Conservation (phyloP, 2,797 vertebrate species). For the Bufotes viridis region DNA sequence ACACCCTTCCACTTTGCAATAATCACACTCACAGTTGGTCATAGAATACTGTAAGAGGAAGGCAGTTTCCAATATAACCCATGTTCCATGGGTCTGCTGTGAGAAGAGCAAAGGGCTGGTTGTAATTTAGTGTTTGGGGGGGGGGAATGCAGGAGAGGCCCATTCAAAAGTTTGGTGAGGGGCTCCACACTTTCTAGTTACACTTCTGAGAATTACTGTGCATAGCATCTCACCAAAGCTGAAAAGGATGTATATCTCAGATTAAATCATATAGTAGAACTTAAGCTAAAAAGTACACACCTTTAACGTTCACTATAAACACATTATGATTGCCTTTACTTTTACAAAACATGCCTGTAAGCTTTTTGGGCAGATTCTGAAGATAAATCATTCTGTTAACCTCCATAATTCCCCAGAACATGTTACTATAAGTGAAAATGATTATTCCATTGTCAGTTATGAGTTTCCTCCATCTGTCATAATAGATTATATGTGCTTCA, state of each 20-base stretch:
- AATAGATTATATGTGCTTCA: constrained; percentile 50
- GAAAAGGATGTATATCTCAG: background rate
- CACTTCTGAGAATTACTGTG: too few relatives aligned
- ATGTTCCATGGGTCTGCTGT: too few relatives aligned
- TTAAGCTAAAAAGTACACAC: background rate
- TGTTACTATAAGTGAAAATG: constrained; percentile 52
- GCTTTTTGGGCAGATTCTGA: background rate
- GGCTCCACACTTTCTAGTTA: too few relatives aligned
- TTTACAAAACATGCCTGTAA: constrained; percentile 17
- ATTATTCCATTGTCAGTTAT: constrained; percentile 61
- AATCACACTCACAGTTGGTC: too few relatives aligned
- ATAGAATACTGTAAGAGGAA: too few relatives aligned
- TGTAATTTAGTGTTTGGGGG: too few relatives aligned
- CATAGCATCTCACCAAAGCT: too few relatives aligned
- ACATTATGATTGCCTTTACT: background rate
- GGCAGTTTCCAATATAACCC: too few relatives aligned
- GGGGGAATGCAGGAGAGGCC: too few relatives aligned
- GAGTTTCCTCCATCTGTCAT: constrained; percentile 57
- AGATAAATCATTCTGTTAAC: constrained; percentile 32
- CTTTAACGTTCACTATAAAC: background rate
- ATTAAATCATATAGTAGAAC: background rate
- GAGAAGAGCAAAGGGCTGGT: too few relatives aligned
- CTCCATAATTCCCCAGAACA: constrained; percentile 43
- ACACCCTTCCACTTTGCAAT: too few relatives aligned
- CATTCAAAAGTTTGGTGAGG: too few relatives aligned